Base-by-base conservation (phyloP, 2,113 vertebrate species). In the Nettapus auritus region DNA sequence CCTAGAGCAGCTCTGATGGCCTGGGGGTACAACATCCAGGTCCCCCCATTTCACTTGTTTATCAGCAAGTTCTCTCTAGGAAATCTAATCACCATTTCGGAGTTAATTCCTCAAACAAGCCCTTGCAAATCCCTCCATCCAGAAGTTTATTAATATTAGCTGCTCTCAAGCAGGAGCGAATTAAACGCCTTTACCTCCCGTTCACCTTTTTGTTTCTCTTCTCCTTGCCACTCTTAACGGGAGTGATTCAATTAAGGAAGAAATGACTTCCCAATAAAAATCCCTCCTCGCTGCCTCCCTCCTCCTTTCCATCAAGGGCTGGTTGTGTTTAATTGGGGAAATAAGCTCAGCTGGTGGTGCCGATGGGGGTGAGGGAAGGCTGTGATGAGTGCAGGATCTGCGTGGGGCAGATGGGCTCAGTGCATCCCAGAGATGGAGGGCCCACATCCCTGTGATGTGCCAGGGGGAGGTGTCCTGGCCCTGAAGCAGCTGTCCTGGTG, bases 191-290 rank as follows among this genome's bases (percentile, higher is more conserved):
- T 89, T 85, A 33, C 67, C 94, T 89, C 70, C 56, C 8, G 2
- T 88, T 89, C 36, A 40, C 68, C 67, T 90, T 96, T 90, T 89
- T 85, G 85, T 88, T 82, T 71, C 69, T 69, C 70, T 56, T 94
- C 89, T 81, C 55, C 56, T 74, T 4, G 4, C 77, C 17, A 42
- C 90, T 82, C 64, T 95, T 96, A 97, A 96, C 53, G 20, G 86
- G 95, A 96, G 91, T 89, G 95, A 97, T 96, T 97, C 90, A 96
- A 98, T 97, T 97, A 98, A 97, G 71, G 86, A 91, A 94, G 71
- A 96, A 91, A 97, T 22, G 36, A 36, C 85, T 96, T 97, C 94
- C 92, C 88, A 80, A 90, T 96, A 90, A 94, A 97, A 85, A 59
- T 19, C 60, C 75, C 88, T 74, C 82, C 86, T 73, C 2, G 2